Percentiles rank a stretch among this genome's conserved stretches.
Evolutionary conservation across 2,797 vertebrate genomes (phyloP).

Genomic region (Chlorospingus flavigularis): DNA sequence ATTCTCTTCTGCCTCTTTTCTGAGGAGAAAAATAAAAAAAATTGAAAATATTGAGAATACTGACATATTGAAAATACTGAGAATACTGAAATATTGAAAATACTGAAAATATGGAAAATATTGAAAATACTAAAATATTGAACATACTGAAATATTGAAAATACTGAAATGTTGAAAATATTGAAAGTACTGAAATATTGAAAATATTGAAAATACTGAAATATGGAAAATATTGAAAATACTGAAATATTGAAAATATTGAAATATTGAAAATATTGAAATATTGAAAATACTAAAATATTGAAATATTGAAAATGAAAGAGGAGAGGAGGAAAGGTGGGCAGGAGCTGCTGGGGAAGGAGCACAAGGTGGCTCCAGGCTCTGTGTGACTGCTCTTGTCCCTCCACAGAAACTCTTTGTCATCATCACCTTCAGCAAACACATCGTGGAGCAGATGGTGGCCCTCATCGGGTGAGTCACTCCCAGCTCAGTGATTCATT

Average conservation of each 20-base stretch:
- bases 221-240: neutral
- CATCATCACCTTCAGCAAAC: slow-evolving; percentile 91
- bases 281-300: no score
- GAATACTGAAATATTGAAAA: neutral
- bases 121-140: neutral
- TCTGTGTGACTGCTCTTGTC: slow-evolving; percentile 58
- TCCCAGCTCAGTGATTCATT: slow-evolving; percentile 23
- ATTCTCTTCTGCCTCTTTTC: neutral
- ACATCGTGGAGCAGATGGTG: slow-evolving; percentile 94
- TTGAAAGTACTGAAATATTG: no score
- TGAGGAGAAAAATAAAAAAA: neutral
- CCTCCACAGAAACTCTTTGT: slow-evolving; percentile 91
- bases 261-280: no score
- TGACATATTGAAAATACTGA: no score
- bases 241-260: no score
- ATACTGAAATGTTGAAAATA: neutral
- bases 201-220: no score
- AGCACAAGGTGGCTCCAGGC: neutral
- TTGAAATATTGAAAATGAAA: neutral
- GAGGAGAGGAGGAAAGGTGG: neutral
- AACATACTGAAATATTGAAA: no score
- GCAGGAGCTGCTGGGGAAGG: neutral
- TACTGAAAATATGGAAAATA: no score
- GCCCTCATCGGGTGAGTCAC: slow-evolving; percentile 92
- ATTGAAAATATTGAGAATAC: neutral